Evolutionary conservation across 1,140 invertebrate genomes (phyloP).

Genomic region (Drosophila seguyi): DNA sequence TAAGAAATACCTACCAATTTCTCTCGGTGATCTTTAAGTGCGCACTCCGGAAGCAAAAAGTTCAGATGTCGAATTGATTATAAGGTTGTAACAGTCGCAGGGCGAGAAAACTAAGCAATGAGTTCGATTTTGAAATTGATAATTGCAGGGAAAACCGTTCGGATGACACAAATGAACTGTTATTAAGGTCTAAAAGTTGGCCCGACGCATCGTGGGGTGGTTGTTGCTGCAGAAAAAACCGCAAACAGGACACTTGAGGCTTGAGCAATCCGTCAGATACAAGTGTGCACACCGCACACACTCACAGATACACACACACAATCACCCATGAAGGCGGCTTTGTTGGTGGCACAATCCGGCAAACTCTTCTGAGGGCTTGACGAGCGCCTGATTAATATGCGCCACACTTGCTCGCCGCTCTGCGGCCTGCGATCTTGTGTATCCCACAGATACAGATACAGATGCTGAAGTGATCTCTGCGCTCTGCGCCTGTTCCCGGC

Average conservation of each 20-base stretch:
- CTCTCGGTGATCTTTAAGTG: background rate
- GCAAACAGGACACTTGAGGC: constrained; percentile 71
- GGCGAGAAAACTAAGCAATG: constrained; percentile 3
- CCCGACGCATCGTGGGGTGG: constrained; percentile 7
- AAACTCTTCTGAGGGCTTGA: constrained; percentile 60
- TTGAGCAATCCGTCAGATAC: constrained; percentile 45
- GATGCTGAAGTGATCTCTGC: constrained; percentile 65
- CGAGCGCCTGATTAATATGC: constrained; percentile 81
- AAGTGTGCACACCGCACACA: constrained; percentile 5
- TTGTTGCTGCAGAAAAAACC: constrained; percentile 35
- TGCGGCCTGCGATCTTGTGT: constrained; percentile 25
- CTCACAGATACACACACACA: constrained; percentile 4
- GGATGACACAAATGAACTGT: constrained; percentile 79
- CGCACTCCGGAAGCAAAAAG: constrained; percentile 19
- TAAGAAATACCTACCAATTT: background rate
- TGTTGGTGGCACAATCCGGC: constrained; percentile 50
- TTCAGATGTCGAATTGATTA: constrained; percentile 73
- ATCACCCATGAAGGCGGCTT: constrained; percentile 33
- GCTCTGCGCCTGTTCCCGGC: background rate
- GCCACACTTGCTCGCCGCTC: constrained; percentile 57
- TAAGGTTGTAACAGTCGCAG: constrained; percentile 7
- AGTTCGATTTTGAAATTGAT: constrained; percentile 42
- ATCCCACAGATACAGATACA: constrained; percentile 35
- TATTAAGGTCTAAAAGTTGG: constrained; percentile 48
- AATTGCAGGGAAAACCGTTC: constrained; percentile 40